These are phyloP conservation scores for Anableps anableps DNA, from an alignment of 2,797 vertebrate genomes.

Conservation along the genomic window DNA sequence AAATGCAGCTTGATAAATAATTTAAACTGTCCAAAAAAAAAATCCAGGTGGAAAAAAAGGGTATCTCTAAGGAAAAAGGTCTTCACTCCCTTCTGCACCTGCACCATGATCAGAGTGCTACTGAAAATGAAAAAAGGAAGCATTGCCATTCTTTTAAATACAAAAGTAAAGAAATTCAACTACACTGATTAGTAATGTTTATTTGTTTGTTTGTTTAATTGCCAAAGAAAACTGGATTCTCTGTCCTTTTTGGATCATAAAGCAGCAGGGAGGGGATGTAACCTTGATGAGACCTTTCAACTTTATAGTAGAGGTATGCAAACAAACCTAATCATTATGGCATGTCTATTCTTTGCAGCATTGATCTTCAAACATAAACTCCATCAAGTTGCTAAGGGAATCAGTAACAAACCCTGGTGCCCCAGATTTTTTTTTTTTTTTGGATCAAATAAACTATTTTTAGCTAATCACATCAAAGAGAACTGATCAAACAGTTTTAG, in stretches of 20 bases:
- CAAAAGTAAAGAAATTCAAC: not conserved
- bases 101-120: not conserved
- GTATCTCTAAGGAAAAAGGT: not conserved
- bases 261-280: not conserved
- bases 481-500: conserved; percentile 15
- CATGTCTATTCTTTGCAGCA: conserved; percentile 22
- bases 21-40: not conserved
- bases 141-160: not conserved
- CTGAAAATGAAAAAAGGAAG: not conserved
- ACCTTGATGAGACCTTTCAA: conserved; percentile 15
- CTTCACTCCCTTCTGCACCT: conserved; percentile 2
- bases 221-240: not conserved
- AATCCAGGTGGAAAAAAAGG: not conserved
- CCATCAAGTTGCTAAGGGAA: conserved; percentile 40
- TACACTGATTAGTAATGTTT: not conserved
- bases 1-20: not conserved
- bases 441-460: conserved; percentile 62
- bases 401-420: conserved; percentile 38
- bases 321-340: conserved; percentile 30
- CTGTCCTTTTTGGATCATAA: not conserved
- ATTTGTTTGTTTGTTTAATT: not conserved
- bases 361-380: conserved; percentile 54
- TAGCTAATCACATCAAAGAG: conserved; percentile 37
- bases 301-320: conserved; percentile 16
- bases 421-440: conserved; percentile 54